These are phyloP conservation scores for Lithobius niger DNA, from an alignment of 1,140 invertebrate genomes.

Conservation along the genomic window DNA sequence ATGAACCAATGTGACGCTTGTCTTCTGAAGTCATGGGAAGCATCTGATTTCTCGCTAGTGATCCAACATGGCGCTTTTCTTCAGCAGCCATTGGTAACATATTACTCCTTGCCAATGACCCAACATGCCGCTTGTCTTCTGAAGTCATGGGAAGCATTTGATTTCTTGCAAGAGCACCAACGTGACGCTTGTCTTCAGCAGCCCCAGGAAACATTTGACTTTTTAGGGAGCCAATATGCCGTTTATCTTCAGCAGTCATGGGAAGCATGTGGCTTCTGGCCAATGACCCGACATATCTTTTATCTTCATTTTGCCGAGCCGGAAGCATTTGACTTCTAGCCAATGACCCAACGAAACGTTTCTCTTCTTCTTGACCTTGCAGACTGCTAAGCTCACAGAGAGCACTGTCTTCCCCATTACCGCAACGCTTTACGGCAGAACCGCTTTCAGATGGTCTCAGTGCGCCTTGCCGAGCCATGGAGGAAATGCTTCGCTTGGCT, in stretches of 20 bases:
- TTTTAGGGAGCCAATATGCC: neutral
- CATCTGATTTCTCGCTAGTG: neutral
- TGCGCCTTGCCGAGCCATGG: neutral
- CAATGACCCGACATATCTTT: neutral
- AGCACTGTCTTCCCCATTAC: too few relatives aligned
- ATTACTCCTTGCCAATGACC: too few relatives aligned
- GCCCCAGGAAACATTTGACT: too few relatives aligned
- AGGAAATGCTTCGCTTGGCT: neutral
- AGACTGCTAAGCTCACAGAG: too few relatives aligned
- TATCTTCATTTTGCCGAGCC: too few relatives aligned
- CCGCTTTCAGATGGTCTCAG: neutral
- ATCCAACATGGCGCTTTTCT: neutral
- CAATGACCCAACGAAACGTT: too few relatives aligned
- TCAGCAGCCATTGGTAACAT: too few relatives aligned
- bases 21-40: neutral
- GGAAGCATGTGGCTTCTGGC: too few relatives aligned
- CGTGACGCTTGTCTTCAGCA: too few relatives aligned
- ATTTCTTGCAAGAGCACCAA: neutral
- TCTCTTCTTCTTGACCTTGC: too few relatives aligned
- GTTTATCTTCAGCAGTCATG: neutral
- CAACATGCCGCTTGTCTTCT: too few relatives aligned
- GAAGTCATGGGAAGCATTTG: neutral
- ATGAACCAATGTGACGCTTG: neutral
- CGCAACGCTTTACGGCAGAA: neutral
- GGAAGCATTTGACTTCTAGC: too few relatives aligned